Evolutionary conservation across 2,113 vertebrate species (phyloP), one percentile per base, ranked within the genome.

Genomic region (Gnathonemus echidnorhynchus): DNA sequence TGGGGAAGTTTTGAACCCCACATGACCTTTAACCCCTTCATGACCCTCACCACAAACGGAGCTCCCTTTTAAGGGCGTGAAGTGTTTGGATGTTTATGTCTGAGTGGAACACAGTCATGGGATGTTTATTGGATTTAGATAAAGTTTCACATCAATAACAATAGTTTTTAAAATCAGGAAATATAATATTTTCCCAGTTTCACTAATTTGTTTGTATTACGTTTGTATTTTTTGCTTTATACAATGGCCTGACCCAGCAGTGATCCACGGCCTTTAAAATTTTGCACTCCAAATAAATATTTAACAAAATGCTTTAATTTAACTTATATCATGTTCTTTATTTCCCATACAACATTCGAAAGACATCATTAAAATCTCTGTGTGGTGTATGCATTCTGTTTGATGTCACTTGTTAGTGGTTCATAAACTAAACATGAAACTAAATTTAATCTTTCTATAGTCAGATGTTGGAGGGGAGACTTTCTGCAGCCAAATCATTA

Each of bases 401-500:
- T 83, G 77, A 83, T 83, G 77, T 83, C 77, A 83, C 15, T 83
- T 83, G 39, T 83, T 39, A 5, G 42, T 19, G 39, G 45, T 83
- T 45, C 42, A 45, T 83, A 83, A 19, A 83, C 42, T 24, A 19
- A 19, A 83, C 77, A 24, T 48, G 19, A 45, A 85, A n/a, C 83
- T 45, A 45, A 48, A 85, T 45, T 48, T 4, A 48, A n/a, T 45
- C 45, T 39, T 27, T 42, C 74, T 80, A 80, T 42, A 80, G 11
- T 42, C 35, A 80, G 35, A 80, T 42, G 74, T 80, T 42, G 74
- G 15, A 80, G 15, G 35, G n/a, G 83, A 85, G 45, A 85, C 83
- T 11, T 85, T 85, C 83, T 85, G 83, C 83, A 48, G 83, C 39
- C 35, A 85, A 85, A 48, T 10, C 35, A 85, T 85, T 85, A 85